These are phyloP conservation scores for Haliclystus octoradiatus DNA, from an alignment of 30 jellyfish, hydroid and myxozoan species.

Conservation along the genomic window DNA sequence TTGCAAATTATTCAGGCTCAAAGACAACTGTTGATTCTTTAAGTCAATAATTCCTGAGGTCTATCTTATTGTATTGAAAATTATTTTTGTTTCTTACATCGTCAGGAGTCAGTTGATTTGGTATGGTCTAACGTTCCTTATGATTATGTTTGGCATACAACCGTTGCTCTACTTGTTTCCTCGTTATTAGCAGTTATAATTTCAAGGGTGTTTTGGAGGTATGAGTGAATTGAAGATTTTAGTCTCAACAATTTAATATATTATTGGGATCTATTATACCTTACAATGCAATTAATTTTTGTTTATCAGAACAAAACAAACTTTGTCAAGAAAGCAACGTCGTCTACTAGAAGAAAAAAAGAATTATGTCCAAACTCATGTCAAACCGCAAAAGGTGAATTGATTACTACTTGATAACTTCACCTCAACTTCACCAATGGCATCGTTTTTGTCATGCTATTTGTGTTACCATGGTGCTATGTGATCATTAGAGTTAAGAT, in stretches of 20 bases:
- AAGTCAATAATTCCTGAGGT: neutral
- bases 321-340: constrained; percentile 75
- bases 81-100: neutral
- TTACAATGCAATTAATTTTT: neutral
- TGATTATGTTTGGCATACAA: constrained; percentile 32
- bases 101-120: constrained; percentile 45
- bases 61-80: neutral
- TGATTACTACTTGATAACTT: too few relatives aligned
- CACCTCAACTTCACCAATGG: too few relatives aligned
- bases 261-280: too few relatives aligned
- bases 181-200: constrained; percentile 32
- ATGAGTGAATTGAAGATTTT: too few relatives aligned
- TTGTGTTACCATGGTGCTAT: too few relatives aligned
- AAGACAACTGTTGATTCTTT: neutral
- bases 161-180: constrained; percentile 27
- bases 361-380: constrained; percentile 43
- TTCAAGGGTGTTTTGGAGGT: constrained; percentile 49
- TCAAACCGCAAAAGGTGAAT: constrained; percentile 86
- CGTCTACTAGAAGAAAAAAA: constrained; percentile 59
- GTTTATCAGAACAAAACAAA: constrained; percentile 38
- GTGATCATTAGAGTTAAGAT: too few relatives aligned
- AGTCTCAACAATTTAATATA: too few relatives aligned
- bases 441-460: too few relatives aligned
- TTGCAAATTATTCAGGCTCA: too few relatives aligned
- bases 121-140: constrained; percentile 68